A percentile compares a stretch with the other conserved stretches of the same genome.
Conservation (phyloP, 30 jellyfish, hydroid and myxozoan genomes). For the Aurelia aurita region DNA sequence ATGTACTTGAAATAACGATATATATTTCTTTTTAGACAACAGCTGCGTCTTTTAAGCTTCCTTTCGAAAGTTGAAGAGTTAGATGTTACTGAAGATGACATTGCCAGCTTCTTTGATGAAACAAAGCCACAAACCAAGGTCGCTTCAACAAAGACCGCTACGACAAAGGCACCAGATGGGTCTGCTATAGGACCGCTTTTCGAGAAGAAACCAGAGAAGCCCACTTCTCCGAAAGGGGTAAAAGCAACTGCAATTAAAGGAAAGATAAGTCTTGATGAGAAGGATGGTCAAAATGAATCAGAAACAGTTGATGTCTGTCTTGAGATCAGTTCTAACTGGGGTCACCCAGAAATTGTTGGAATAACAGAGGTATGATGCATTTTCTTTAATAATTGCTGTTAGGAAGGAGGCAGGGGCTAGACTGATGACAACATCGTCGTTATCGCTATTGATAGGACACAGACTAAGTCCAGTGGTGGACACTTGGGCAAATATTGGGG, state of each 20-base stretch:
- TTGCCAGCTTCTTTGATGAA: constrained; percentile 34
- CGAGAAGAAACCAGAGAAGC: background rate
- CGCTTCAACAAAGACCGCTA: background rate
- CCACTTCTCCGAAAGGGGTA: background rate
- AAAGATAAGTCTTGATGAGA: background rate
- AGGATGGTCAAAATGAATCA: background rate
- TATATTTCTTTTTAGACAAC: constrained; percentile 69
- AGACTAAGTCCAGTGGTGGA: too few species aligned
- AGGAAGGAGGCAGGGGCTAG: too few species aligned
- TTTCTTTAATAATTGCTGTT: too few species aligned
- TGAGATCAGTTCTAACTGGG: constrained; percentile 89
- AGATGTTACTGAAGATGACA: constrained; percentile 58
- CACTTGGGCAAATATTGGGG: too few species aligned
- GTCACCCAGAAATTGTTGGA: constrained; percentile 81
- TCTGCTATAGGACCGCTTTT: background rate
- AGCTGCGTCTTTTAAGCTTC: constrained; percentile 73
- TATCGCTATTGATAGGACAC: too few species aligned
- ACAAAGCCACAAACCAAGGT: background rate
- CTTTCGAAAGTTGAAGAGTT: constrained; percentile 82
- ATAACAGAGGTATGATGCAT: constrained; percentile 75
- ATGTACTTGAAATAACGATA: background rate
- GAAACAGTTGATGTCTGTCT: constrained; percentile 27
- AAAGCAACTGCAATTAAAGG: background rate
- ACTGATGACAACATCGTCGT: too few species aligned
- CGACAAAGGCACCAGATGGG: background rate